phyloP scores from a whole-genome alignment of 2,888 invertebrate species.

The Dryococelus australis region DNA sequence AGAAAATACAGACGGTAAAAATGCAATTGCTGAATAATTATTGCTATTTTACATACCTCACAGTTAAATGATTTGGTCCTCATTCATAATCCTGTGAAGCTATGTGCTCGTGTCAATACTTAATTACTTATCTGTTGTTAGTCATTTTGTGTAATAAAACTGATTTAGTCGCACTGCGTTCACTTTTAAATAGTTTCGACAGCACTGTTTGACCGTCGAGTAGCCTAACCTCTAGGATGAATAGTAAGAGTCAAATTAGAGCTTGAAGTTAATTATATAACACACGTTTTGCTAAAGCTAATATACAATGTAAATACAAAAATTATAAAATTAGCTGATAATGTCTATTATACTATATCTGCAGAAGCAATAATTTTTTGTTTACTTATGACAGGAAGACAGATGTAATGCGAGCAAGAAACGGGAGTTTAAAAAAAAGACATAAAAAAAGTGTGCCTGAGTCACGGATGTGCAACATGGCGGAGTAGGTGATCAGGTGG shows the following conservation, averaged over 20 bases:
- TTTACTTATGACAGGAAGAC: neutral
- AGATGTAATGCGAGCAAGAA: neutral
- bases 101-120: constrained; percentile 34
- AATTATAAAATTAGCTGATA: neutral
- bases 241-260: neutral
- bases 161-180: neutral
- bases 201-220: neutral
- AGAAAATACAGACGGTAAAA: neutral
- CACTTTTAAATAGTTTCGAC: neutral
- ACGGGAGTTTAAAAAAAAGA: neutral
- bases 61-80: constrained; percentile 85
- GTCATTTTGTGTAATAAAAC: constrained; percentile 32
- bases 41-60: constrained; percentile 69
- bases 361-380: neutral
- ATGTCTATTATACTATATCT: neutral
- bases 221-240: constrained; percentile 21
- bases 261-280: neutral
- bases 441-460: neutral
- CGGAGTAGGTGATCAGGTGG: neutral
- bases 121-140: constrained; percentile 34
- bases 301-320: neutral
- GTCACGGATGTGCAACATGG: neutral
- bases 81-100: constrained; percentile 74
- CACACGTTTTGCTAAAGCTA: neutral
- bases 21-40: neutral